Evolutionary conservation across 1,140 invertebrate genomes (phyloP).

Genomic region (Elysia chlorotica): DNA sequence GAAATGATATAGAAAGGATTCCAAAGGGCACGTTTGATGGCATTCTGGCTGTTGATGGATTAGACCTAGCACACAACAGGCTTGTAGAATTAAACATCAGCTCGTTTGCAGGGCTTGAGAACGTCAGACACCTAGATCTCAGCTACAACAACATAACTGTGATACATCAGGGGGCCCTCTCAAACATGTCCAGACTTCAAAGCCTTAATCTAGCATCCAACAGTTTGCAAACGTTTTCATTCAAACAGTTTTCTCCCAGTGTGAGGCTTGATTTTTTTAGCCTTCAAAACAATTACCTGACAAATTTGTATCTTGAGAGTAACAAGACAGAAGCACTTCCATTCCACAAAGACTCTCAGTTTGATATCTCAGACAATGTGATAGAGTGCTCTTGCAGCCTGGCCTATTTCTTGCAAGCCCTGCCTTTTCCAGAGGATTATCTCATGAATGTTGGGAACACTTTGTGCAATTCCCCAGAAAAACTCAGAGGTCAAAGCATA

Average conservation of each 20-base stretch:
- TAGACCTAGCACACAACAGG: slow-evolving; percentile 39
- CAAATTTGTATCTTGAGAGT: slow-evolving; percentile 19
- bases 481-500: slow-evolving; percentile 24
- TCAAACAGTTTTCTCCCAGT: slow-evolving; percentile 16
- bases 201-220: slow-evolving; percentile 34
- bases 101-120: slow-evolving; percentile 33
- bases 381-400: slow-evolving; percentile 50
- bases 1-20: slow-evolving; percentile 25
- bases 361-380: slow-evolving; percentile 48
- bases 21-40: slow-evolving; percentile 14
- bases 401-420: background rate
- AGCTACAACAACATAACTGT: slow-evolving; percentile 33
- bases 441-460: slow-evolving; percentile 23
- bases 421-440: background rate
- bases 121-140: slow-evolving; percentile 35
- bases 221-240: slow-evolving; percentile 24
- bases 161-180: slow-evolving; percentile 30
- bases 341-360: too few species aligned
- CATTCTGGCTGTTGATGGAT: slow-evolving; percentile 8
- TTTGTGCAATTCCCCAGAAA: slow-evolving; percentile 30
- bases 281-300: slow-evolving; percentile 31
- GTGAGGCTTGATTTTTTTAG: too few species aligned
- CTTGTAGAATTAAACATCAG: slow-evolving; percentile 20
- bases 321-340: slow-evolving; percentile 8
- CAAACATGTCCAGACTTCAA: slow-evolving; percentile 25